Conservation (phyloP, 2,113 vertebrate genomes). For the Meles meles region DNA sequence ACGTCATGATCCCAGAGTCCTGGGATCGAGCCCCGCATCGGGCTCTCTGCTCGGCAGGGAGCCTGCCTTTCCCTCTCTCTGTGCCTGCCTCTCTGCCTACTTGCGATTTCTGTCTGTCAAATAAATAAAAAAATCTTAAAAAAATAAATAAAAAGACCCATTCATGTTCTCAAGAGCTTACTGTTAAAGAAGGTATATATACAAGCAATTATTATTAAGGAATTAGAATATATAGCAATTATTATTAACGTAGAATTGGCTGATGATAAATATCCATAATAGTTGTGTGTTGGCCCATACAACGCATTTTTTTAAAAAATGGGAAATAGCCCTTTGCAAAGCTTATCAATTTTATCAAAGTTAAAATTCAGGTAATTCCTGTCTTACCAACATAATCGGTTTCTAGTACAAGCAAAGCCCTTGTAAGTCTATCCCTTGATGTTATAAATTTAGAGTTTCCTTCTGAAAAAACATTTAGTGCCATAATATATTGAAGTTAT, state of each 20-base stretch:
- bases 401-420: background rate
- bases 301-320: background rate
- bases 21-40: no score
- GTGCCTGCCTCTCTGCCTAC: no score
- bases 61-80: no score
- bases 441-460: background rate
- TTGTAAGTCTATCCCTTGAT: background rate
- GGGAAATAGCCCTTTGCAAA: background rate
- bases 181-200: background rate
- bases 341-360: background rate
- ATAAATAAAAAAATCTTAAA: no score
- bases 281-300: background rate
- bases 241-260: background rate
- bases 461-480: background rate
- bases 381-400: background rate
- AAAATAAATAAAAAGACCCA: slow-evolving; percentile 19
- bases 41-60: no score
- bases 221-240: background rate
- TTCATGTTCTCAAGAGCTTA: background rate
- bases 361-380: background rate
- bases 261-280: background rate
- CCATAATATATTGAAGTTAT: background rate
- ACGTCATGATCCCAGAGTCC: no score
- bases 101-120: no score
- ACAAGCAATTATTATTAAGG: background rate